phyloP scores from a whole-genome alignment of 2,888 invertebrate species.

The Cantharis nigra region DNA sequence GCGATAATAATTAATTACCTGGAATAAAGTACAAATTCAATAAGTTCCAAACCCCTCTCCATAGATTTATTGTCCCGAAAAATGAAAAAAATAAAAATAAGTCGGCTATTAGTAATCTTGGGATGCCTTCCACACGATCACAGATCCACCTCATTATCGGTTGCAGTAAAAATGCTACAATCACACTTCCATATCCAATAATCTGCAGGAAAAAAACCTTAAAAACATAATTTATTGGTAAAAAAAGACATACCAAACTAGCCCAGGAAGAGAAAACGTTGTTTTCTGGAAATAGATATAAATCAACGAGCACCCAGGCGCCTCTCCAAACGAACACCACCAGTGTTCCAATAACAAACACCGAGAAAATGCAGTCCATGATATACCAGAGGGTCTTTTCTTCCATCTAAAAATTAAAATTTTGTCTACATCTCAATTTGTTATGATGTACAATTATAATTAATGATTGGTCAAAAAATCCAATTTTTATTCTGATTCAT shows the following conservation, averaged over 20 bases:
- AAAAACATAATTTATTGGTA: background rate
- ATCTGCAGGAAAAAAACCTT: slow-evolving; percentile 55
- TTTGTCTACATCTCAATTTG: background rate
- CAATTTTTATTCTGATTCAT: background rate
- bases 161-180: slow-evolving; percentile 75
- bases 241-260: slow-evolving; percentile 74
- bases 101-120: slow-evolving; percentile 74
- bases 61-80: slow-evolving; percentile 82
- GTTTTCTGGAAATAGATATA: slow-evolving; percentile 77
- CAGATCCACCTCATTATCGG: slow-evolving; percentile 74
- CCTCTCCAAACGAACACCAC: slow-evolving; percentile 91
- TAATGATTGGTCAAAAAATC: background rate
- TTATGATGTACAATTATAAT: no score
- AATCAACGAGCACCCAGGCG: slow-evolving; percentile 80
- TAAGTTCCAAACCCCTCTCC: slow-evolving; percentile 86
- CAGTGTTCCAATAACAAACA: slow-evolving; percentile 79
- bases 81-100: slow-evolving; percentile 77
- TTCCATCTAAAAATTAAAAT: slow-evolving; percentile 62
- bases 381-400: slow-evolving; percentile 73
- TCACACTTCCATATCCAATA: slow-evolving; percentile 75
- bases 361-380: slow-evolving; percentile 84
- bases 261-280: slow-evolving; percentile 71
- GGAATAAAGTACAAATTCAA: slow-evolving; percentile 79
- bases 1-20: slow-evolving; percentile 49
- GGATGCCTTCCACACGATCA: slow-evolving; percentile 67